Evolutionary conservation across 2,113 vertebrate species (phyloP), one percentile per base, ranked within the genome.

Genomic region (Psephotus haematonotus): DNA sequence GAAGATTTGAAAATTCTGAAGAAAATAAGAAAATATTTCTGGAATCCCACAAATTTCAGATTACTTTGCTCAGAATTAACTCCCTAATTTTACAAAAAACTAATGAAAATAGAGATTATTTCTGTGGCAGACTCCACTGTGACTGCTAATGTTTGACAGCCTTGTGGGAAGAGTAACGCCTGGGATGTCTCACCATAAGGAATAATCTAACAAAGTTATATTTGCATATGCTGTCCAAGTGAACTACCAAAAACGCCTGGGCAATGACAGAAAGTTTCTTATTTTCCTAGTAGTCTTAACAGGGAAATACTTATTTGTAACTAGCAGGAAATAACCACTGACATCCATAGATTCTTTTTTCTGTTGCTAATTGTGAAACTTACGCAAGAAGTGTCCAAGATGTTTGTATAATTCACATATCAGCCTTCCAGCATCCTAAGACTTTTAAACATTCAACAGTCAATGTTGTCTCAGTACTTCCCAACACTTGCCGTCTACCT

Each of bases 71-170:
- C n/a, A 27, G 9, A 79, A 82, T 41, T 43, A 75, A 60, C 10
- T 15, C 17, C 4, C 0, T 33, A 29, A 68, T 68, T 63, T 68
- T 71, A 52, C 11, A 29, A 64, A 93, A 93, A 59, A 24, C 4
- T 65, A 33, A 31, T 13, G 18, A 82, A 87, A 71, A 5, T 5
- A 71, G 17, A 71, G 20, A 59, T 43, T 71, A 8, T 41, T 3
- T 3, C 0, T n/a, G 25, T 33, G 35, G 1, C 20, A 88, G 43
- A 29, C 9, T 75, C 35, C 13, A 19, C 0, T 0, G 13, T 77
- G 44, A 60, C 7, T 50, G 37, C 25, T 64, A 17, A 64, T 64
- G 25, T 5, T 23, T 89, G 43, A 33, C 9, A 55, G 39, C 7
- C 27, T n/a, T 60, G 27, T 6, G 19, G 46, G 7, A 62, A 70